phyloP scores from a whole-genome alignment of 2,797 vertebrate genomes.

The Liasis olivaceus region DNA sequence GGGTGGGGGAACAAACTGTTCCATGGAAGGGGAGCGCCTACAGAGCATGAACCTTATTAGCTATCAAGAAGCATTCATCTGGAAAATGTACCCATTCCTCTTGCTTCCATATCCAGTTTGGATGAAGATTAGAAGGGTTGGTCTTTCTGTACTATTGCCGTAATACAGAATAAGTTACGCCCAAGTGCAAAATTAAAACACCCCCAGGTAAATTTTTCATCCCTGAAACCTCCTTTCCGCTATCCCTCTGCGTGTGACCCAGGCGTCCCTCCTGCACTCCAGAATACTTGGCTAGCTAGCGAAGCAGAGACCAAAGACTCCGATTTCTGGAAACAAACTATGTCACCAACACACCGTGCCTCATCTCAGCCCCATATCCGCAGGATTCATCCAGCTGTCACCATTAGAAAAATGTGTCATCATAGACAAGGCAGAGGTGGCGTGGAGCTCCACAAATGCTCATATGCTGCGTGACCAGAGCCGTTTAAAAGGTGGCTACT shows the following conservation, averaged over 20 bases:
- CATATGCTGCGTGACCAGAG: neutral
- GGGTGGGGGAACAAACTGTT: no score
- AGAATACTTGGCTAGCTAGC: neutral
- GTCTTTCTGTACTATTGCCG: neutral
- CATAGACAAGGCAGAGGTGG: constrained; percentile 77
- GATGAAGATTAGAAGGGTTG: no score
- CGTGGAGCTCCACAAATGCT: no score
- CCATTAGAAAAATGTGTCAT: constrained; percentile 77
- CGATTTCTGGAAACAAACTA: neutral
- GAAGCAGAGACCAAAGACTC: neutral
- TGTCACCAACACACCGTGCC: neutral
- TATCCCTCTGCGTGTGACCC: neutral
- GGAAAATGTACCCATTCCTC: no score
- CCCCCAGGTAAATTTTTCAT: neutral
- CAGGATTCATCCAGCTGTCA: constrained; percentile 93
- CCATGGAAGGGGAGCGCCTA: no score
- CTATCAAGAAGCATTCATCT: no score
- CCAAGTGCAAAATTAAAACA: neutral
- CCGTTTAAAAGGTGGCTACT: neutral
- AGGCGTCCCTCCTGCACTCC: neutral
- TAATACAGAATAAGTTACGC: neutral
- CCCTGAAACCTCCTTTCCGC: no score
- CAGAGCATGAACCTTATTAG: no score
- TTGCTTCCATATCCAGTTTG: no score
- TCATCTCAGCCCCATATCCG: constrained; percentile 99